Percentiles rank a stretch among this genome's conserved stretches.
These are phyloP conservation scores for Protomyctophum bolini DNA, from an alignment of 2,113 vertebrate species.

Conservation along the genomic window DNA sequence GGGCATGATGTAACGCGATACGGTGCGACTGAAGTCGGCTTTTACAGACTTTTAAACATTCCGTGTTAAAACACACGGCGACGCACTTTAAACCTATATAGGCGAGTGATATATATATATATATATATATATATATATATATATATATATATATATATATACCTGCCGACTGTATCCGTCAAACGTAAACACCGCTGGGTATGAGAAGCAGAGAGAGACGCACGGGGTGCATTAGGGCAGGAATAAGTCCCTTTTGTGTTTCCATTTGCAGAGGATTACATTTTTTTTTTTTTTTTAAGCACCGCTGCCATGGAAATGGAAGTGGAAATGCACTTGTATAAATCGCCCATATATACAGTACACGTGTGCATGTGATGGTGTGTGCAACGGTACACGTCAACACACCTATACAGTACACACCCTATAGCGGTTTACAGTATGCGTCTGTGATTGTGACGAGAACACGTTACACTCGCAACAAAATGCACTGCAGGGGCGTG, in stretches of 20 bases:
- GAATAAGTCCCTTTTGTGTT: slow-evolving; percentile 40
- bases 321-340: slow-evolving; percentile 12
- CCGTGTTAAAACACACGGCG: slow-evolving; percentile 31
- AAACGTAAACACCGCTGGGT: slow-evolving; percentile 46
- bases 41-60: slow-evolving; percentile 54
- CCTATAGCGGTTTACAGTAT: background rate
- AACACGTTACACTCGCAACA: slow-evolving; percentile 53
- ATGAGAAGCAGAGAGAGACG: slow-evolving; percentile 26
- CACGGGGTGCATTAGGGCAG: slow-evolving; percentile 34
- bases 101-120: slow-evolving; percentile 13
- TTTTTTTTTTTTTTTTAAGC: no score
- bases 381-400: slow-evolving; percentile 37
- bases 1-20: slow-evolving; percentile 37
- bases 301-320: slow-evolving; percentile 18
- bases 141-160: slow-evolving; percentile 19
- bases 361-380: slow-evolving; percentile 27
- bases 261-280: slow-evolving; percentile 56
- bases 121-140: slow-evolving; percentile 19
- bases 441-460: slow-evolving; percentile 50
- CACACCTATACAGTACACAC: slow-evolving; percentile 37
- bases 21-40: slow-evolving; percentile 27
- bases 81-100: slow-evolving; percentile 36
- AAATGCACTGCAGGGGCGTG: no score
- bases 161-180: slow-evolving; percentile 40
- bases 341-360: background rate